Percentiles rank a stretch among this genome's conserved stretches.
These are phyloP conservation scores for Apaloderma vittatum DNA, from an alignment of 2,113 vertebrate genomes.

Conservation along the genomic window DNA sequence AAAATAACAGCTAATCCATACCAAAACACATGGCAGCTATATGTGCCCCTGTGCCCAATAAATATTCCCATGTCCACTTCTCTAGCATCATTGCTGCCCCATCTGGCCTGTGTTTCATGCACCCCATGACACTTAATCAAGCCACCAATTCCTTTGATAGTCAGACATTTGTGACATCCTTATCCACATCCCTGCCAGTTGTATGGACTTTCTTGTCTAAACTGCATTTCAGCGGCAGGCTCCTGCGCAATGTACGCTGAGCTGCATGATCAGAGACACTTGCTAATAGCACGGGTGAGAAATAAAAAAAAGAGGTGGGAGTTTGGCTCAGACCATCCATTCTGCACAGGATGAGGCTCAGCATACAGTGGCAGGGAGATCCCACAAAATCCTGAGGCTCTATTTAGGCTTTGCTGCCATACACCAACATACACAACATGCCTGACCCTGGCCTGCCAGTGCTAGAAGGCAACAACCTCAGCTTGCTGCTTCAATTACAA, in stretches of 20 bases:
- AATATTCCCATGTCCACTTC: rapidly evolving
- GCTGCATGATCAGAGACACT: rapidly evolving
- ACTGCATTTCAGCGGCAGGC: background rate
- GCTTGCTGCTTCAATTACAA: background rate
- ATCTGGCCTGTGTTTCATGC: background rate
- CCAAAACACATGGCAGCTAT: background rate
- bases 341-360: background rate
- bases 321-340: background rate
- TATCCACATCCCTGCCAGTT: too few species aligned
- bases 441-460: background rate
- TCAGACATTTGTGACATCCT: rapidly evolving
- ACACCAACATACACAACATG: rapidly evolving
- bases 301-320: background rate
- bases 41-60: rapidly evolving
- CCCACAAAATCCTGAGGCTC: background rate
- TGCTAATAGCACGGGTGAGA: background rate
- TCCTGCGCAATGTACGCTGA: background rate
- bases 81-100: rapidly evolving
- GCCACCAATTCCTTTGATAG: background rate
- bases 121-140: too few species aligned
- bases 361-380: background rate
- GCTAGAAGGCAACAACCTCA: background rate
- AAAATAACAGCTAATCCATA: background rate
- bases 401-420: background rate
- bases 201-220: background rate